Conservation (phyloP, 2,797 vertebrate genomes). For the Gymnoscopelus microlampas region DNA sequence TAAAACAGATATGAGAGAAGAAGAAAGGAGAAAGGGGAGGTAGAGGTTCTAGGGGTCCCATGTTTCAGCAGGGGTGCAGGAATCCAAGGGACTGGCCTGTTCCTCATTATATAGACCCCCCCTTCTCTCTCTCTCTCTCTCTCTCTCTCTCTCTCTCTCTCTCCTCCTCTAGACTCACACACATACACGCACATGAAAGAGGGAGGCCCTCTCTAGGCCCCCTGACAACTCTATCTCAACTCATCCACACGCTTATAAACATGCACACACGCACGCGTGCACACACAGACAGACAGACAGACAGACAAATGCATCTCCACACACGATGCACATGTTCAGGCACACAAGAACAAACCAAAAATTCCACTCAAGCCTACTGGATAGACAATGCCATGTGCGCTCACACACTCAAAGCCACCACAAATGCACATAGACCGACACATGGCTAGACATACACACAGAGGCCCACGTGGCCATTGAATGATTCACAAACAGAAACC, state of each 20-base stretch:
- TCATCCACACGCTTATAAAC: conserved; percentile 14
- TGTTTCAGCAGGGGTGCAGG: conserved; percentile 74
- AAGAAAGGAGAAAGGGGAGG: conserved; percentile 17
- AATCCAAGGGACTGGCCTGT: conserved; percentile 80
- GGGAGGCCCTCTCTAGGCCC: conserved; percentile 32
- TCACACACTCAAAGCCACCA: conserved; percentile 7
- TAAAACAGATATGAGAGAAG: background rate
- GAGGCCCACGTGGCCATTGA: too few species aligned
- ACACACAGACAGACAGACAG: conserved; percentile 16
- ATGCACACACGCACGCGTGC: background rate
- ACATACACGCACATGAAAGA: background rate
- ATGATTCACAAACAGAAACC: too few species aligned
- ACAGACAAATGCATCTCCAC: conserved; percentile 10
- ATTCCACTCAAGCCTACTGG: background rate
- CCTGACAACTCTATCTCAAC: conserved; percentile 75
- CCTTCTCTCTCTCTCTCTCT: conserved; percentile 20
- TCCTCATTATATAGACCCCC: conserved; percentile 80
- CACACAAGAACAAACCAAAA: background rate
- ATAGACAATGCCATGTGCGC: background rate
- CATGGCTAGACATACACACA: too few species aligned
- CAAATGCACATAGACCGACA: conserved; percentile 13
- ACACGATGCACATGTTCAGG: conserved; percentile 12
- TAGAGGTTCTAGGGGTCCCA: conserved; percentile 67
- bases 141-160: conserved; percentile 13
- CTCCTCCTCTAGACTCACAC: conserved; percentile 27